Percentiles rank a stretch among this genome's conserved stretches.
These are phyloP conservation scores for Eulemur coronatus DNA, from an alignment of 2,797 vertebrate species.

Conservation along the genomic window DNA sequence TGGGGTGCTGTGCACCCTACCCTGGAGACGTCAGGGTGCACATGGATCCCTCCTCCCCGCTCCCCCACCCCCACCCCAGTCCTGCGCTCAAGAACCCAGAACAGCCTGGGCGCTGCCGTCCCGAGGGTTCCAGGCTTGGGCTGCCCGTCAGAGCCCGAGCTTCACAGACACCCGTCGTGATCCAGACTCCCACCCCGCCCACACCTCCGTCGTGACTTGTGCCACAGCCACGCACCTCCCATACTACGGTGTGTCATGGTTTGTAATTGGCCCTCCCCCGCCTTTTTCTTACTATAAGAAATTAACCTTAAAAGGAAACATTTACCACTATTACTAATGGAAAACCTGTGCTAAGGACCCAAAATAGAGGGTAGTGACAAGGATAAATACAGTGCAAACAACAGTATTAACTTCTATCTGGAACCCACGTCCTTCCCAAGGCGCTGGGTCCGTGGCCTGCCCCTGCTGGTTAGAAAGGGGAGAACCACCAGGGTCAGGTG, in stretches of 20 bases:
- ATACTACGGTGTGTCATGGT: neutral
- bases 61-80: neutral
- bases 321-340: neutral
- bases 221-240: neutral
- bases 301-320: neutral
- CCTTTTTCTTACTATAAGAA: neutral
- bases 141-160: neutral
- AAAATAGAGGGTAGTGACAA: neutral
- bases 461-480: neutral
- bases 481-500: neutral
- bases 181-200: rapidly evolving
- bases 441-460: neutral
- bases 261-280: neutral
- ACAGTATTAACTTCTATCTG: neutral
- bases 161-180: neutral
- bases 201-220: rapidly evolving
- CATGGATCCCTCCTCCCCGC: neutral
- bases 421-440: neutral
- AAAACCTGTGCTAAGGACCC: neutral
- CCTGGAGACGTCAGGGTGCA: neutral
- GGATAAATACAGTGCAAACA: neutral
- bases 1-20: neutral
- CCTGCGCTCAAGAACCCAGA: neutral
- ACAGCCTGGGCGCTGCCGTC: neutral
- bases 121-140: neutral